These are phyloP conservation scores for Acanthopleura granulata DNA, from an alignment of 2,888 invertebrate species.

Conservation along the genomic window DNA sequence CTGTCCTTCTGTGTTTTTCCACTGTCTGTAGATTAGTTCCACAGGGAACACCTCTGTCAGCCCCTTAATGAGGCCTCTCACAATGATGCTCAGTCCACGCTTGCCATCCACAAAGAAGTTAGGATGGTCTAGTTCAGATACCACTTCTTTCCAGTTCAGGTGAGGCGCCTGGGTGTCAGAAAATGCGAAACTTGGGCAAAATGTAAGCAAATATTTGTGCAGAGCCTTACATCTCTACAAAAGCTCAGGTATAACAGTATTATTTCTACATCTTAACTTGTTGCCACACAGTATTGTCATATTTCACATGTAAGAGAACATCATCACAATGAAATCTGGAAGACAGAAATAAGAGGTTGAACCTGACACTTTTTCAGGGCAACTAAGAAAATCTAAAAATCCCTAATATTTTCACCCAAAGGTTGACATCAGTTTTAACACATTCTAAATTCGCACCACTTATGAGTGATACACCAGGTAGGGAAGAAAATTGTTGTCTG, in stretches of 20 bases:
- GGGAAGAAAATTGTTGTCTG: no score
- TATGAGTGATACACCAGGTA: no score
- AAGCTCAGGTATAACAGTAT: neutral
- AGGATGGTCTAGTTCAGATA: conserved; percentile 89
- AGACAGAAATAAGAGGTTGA: no score
- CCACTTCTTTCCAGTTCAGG: conserved; percentile 92
- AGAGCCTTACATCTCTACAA: neutral
- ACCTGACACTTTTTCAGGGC: no score
- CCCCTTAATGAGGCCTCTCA: conserved; percentile 86
- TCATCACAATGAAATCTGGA: no score
- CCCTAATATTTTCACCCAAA: no score
- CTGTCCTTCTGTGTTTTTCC: conserved; percentile 94
- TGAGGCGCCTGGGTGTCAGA: conserved; percentile 56
- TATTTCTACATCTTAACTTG: neutral
- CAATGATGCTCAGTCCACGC: conserved; percentile 84
- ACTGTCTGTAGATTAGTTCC: conserved; percentile 83
- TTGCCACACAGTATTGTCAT: no score
- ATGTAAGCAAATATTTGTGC: neutral
- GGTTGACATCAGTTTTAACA: no score
- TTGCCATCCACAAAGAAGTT: conserved; percentile 81
- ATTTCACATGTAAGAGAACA: no score
- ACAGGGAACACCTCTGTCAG: conserved; percentile 77
- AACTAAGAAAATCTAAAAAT: no score
- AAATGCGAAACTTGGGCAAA: neutral
- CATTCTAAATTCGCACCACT: no score